Percentiles rank a stretch among this genome's conserved stretches.
phyloP scores from a whole-genome alignment of 2,888 invertebrate species.

The Frankliniella fusca region DNA sequence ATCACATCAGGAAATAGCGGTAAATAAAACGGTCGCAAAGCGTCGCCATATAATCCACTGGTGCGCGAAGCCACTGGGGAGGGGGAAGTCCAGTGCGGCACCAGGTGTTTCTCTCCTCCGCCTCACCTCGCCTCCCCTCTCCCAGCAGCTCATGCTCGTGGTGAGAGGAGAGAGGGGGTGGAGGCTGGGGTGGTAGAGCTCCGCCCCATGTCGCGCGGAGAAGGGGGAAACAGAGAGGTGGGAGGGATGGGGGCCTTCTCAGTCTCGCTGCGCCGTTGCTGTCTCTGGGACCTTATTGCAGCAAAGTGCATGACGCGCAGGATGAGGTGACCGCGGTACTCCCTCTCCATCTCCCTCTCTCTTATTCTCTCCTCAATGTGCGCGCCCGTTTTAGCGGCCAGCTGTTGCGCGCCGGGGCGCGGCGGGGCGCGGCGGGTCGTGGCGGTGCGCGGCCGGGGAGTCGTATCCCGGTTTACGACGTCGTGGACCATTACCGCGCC shows the following conservation, averaged over 20 bases:
- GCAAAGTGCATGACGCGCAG: too few species aligned
- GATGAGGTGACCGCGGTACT: too few species aligned
- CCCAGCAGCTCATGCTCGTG: too few species aligned
- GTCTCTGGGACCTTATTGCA: too few species aligned
- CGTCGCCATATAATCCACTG: background rate
- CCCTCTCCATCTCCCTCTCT: background rate
- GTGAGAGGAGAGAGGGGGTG: too few species aligned
- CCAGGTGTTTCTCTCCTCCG: too few species aligned
- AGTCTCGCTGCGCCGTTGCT: too few species aligned
- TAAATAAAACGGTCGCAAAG: constrained; percentile 10
- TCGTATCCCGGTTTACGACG: constrained; percentile 24
- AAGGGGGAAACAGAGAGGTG: background rate
- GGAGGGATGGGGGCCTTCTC: background rate
- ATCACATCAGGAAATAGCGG: constrained; percentile 26
- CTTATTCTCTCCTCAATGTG: background rate
- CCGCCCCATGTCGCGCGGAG: too few species aligned
- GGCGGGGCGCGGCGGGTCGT: background rate
- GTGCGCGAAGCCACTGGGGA: background rate
- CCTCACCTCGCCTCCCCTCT: too few species aligned
- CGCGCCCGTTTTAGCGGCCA: constrained; percentile 19
- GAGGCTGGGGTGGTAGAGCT: background rate
- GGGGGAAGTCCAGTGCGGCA: background rate
- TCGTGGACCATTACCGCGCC: constrained; percentile 23
- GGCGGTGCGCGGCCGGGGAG: background rate
- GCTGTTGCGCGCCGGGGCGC: constrained; percentile 10